These are phyloP conservation scores for Zosterops pallidus DNA, from an alignment of 2,113 vertebrate genomes.

Conservation along the genomic window DNA sequence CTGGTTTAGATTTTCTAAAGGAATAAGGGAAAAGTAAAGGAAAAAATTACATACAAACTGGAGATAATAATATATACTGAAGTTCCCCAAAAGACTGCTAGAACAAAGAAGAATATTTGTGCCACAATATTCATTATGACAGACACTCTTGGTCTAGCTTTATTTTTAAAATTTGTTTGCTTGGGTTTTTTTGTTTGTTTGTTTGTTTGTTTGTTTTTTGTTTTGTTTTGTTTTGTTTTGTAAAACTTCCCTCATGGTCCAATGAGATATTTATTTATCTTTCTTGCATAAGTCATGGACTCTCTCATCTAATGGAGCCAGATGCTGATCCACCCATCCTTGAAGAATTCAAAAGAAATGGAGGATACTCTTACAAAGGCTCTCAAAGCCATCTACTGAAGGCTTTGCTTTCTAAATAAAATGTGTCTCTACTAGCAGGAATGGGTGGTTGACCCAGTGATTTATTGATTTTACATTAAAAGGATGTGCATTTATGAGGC, in stretches of 20 bases:
- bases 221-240: neutral
- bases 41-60: neutral
- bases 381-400: neutral
- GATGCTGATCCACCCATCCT: neutral
- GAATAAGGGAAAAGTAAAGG: neutral
- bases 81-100: neutral
- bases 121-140: neutral
- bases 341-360: neutral
- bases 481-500: neutral
- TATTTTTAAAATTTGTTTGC: neutral
- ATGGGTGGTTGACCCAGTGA: neutral
- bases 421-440: neutral
- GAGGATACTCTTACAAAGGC: neutral
- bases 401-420: neutral
- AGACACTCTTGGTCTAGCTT: neutral
- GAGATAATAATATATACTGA: neutral
- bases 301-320: neutral
- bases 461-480: slow-evolving; percentile 6
- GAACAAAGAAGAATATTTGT: neutral
- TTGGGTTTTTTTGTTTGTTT: neutral
- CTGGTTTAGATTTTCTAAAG: neutral
- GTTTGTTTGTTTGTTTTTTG: no score
- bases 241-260: neutral
- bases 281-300: neutral
- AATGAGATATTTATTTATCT: neutral